Conservation (phyloP, 2,888 invertebrate genomes). For the Mantis religiosa region DNA sequence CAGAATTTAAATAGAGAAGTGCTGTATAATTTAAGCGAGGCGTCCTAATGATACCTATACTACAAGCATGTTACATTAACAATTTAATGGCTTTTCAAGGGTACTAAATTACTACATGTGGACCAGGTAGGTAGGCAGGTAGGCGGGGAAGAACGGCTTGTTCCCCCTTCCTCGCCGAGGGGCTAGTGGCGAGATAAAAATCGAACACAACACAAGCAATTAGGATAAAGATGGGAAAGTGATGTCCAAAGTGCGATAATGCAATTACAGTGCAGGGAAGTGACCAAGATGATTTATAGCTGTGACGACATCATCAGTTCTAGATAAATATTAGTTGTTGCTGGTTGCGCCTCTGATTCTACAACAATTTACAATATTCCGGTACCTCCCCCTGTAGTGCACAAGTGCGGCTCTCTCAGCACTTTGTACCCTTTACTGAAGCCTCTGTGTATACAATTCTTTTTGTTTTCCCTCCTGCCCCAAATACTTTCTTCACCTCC, state of each 20-base stretch:
- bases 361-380: too few species aligned
- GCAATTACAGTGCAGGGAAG: neutral
- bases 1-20: constrained; percentile 14
- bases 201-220: constrained; percentile 1
- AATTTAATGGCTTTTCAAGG: constrained; percentile 28
- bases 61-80: constrained; percentile 27
- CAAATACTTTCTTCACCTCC: too few species aligned
- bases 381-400: too few species aligned
- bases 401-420: too few species aligned
- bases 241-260: neutral
- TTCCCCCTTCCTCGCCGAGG: neutral
- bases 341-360: neutral
- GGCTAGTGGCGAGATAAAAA: constrained; percentile 5
- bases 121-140: neutral
- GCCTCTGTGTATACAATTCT: too few species aligned
- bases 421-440: too few species aligned
- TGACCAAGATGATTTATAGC: neutral
- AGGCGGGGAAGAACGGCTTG: neutral
- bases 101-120: constrained; percentile 25
- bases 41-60: constrained; percentile 22
- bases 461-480: too few species aligned
- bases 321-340: neutral
- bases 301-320: neutral
- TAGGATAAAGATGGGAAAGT: neutral
- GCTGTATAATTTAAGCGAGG: constrained; percentile 19